Evolutionary conservation across 2,113 vertebrate genomes (phyloP).

Genomic region (Phrynosoma blainvillii): DNA sequence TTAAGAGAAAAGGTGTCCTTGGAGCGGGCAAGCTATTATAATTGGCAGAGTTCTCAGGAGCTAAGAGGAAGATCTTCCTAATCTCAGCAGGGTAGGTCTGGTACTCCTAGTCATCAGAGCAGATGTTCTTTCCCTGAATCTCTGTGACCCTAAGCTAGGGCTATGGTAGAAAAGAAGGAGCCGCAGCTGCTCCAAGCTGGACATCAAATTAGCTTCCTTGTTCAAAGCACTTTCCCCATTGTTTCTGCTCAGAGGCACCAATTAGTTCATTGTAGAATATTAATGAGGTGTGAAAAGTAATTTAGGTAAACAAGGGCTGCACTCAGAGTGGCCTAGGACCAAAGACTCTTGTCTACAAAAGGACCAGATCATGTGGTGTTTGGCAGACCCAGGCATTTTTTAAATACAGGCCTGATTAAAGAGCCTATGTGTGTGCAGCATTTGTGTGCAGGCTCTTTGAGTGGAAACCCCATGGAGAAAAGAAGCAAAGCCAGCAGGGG

Average conservation of each 20-base stretch:
- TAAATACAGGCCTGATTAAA: background rate
- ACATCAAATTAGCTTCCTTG: background rate
- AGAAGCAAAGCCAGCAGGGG: background rate
- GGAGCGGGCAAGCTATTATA: background rate
- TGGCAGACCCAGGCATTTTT: background rate
- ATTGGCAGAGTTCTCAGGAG: background rate
- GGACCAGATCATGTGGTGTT: background rate
- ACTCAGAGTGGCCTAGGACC: background rate
- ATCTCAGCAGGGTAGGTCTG: background rate
- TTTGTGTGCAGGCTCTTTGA: background rate
- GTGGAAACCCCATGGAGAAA: background rate
- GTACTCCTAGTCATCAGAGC: conserved; percentile 1
- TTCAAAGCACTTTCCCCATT: conserved; percentile 1
- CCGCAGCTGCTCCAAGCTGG: conserved; percentile 12
- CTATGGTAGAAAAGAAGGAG: background rate
- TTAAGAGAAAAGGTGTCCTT: background rate
- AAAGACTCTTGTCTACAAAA: background rate
- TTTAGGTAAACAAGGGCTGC: conserved; percentile 9
- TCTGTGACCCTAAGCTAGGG: conserved; percentile 11
- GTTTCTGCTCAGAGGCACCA: conserved; percentile 1
- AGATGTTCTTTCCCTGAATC: conserved; percentile 6
- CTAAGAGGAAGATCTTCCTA: background rate
- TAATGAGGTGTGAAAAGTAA: conserved; percentile 23
- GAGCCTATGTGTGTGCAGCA: background rate
- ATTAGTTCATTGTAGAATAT: conserved; percentile 9